Conservation (phyloP, 2,797 vertebrate species). For the Microcaecilia unicolor region DNA sequence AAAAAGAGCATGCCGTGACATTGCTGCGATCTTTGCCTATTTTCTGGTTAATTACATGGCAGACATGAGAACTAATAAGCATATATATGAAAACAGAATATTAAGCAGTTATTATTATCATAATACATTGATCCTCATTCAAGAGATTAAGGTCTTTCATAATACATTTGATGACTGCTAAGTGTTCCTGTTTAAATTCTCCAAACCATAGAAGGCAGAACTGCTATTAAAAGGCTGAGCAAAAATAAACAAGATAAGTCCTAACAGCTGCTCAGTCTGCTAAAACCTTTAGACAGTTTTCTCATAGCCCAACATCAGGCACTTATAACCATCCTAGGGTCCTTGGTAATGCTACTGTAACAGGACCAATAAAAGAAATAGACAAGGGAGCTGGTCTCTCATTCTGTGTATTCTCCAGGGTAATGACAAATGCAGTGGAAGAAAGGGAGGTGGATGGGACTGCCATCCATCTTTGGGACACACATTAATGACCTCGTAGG, state of each 20-base stretch:
- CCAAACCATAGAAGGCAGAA: background rate
- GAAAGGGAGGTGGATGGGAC: conserved; percentile 20
- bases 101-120: background rate
- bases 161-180: background rate
- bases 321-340: conserved; percentile 15
- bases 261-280: too few species aligned
- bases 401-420: conserved; percentile 20
- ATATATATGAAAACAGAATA: background rate
- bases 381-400: conserved; percentile 11
- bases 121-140: background rate
- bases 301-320: conserved; percentile 11
- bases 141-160: background rate
- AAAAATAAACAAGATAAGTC: conserved; percentile 5
- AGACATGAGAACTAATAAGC: conserved; percentile 7
- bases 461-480: conserved; percentile 18
- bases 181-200: background rate
- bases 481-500: conserved; percentile 26
- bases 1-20: background rate
- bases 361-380: conserved; percentile 18
- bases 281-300: conserved; percentile 7
- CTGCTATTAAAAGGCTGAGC: background rate
- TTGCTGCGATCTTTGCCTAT: background rate
- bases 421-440: conserved; percentile 28
- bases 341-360: conserved; percentile 24
- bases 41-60: conserved; percentile 13